Evolutionary conservation across 2,113 vertebrate species (phyloP).

Genomic region (Psammodynastes pulverulentus): DNA sequence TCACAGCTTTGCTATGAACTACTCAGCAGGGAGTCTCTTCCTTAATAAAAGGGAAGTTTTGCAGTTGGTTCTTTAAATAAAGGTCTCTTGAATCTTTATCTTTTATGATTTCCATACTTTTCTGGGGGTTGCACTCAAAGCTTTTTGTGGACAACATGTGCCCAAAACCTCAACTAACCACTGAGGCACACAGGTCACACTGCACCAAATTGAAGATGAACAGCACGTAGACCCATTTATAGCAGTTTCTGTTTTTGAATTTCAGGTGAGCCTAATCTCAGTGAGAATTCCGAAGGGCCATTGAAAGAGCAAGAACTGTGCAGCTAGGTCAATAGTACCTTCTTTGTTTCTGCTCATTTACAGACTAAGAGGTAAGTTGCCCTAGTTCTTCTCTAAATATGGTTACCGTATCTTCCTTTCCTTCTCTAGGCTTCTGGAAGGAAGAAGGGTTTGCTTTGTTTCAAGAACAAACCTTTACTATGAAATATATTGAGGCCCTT

Average conservation of each 20-base stretch:
- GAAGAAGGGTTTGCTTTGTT: background rate
- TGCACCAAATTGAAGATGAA: background rate
- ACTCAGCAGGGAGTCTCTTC: background rate
- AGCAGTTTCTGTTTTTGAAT: slow-evolving; percentile 24
- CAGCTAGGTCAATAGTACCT: slow-evolving; percentile 57
- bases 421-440: background rate
- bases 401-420: too few species aligned
- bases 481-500: background rate
- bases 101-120: background rate
- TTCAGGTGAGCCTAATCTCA: slow-evolving; percentile 68
- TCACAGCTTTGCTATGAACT: background rate
- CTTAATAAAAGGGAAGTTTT: background rate
- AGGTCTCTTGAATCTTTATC: background rate
- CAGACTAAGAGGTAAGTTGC: slow-evolving; percentile 66
- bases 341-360: slow-evolving; percentile 58
- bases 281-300: slow-evolving; percentile 64
- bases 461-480: background rate
- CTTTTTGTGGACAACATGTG: background rate
- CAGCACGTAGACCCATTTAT: background rate
- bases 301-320: slow-evolving; percentile 63
- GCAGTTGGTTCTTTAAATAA: background rate
- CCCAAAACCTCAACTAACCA: background rate
- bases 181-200: background rate
- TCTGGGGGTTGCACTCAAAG: background rate
- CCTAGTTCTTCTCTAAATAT: background rate